Conservation (phyloP, 2,888 invertebrate species). For the Mythimna lalbum region DNA sequence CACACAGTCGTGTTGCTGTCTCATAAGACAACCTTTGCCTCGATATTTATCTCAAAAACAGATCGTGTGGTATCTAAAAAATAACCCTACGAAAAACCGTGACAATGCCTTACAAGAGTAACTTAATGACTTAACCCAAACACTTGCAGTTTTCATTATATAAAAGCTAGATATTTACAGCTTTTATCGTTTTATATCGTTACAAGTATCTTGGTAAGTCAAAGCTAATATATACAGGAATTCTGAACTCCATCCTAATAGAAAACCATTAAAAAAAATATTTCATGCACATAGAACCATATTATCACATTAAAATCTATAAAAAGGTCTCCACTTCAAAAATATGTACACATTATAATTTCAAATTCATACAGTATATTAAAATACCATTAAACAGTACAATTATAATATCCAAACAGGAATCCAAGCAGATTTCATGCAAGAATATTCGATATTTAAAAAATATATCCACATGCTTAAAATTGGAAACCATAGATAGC, state of each 20-base stretch:
- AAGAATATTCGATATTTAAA: constrained; percentile 34
- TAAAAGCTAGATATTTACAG: constrained; percentile 2
- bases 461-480: constrained; percentile 51
- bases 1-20: too few relatives aligned
- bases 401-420: constrained; percentile 31
- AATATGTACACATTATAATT: constrained; percentile 38
- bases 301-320: not conserved
- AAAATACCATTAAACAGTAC: constrained; percentile 3
- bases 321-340: not conserved
- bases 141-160: not conserved
- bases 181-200: not conserved
- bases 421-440: constrained; percentile 55
- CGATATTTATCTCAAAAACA: not conserved
- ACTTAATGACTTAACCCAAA: not conserved
- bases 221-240: constrained; percentile 19
- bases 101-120: too few relatives aligned
- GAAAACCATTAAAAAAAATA: constrained; percentile 5
- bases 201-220: not conserved
- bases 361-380: not conserved
- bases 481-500: constrained; percentile 44
- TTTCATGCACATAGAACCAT: constrained; percentile 26
- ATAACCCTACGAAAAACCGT: too few relatives aligned
- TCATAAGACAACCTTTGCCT: too few relatives aligned
- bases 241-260: not conserved
- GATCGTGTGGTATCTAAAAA: not conserved